phyloP scores from a whole-genome alignment of 2,797 vertebrate genomes.

The Pangasius mekongensis region DNA sequence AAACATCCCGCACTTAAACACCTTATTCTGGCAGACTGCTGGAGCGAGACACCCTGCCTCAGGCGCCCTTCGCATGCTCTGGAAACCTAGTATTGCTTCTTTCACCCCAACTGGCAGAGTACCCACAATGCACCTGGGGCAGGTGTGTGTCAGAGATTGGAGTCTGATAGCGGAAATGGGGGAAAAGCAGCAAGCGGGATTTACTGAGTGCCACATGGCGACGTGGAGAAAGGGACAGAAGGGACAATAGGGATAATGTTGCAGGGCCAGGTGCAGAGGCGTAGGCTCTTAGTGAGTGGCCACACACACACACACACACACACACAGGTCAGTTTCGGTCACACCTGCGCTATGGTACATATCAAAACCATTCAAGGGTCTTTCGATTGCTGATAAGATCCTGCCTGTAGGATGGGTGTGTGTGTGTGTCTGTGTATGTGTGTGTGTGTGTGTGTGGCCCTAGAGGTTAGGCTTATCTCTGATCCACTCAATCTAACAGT shows the following conservation, averaged over 20 bases:
- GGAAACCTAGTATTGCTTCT: constrained; percentile 13
- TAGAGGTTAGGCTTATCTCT: constrained; percentile 43
- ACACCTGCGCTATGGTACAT: constrained; percentile 48
- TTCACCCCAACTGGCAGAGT: constrained; percentile 33
- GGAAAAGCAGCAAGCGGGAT: neutral
- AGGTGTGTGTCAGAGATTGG: constrained; percentile 47
- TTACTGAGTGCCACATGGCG: constrained; percentile 30
- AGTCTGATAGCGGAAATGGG: constrained; percentile 52
- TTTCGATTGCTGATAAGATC: constrained; percentile 56
- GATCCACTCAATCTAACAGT: constrained; percentile 30
- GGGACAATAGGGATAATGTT: constrained; percentile 43
- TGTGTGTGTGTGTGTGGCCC: constrained; percentile 28
- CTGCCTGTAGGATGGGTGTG: constrained; percentile 25
- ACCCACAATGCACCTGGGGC: constrained; percentile 44
- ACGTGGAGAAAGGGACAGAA: constrained; percentile 24
- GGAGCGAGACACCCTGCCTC: constrained; percentile 3
- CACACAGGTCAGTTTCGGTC: constrained; percentile 43
- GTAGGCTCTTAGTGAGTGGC: constrained; percentile 18
- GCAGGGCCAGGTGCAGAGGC: constrained; percentile 44
- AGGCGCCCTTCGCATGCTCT: constrained; percentile 32
- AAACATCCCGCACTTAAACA: constrained; percentile 38
- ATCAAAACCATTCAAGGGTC: constrained; percentile 50
- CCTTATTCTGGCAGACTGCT: constrained; percentile 34
- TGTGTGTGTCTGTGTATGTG: constrained; percentile 29
- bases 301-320: constrained; percentile 29